phyloP scores from a whole-genome alignment of 2,888 invertebrate genomes.

The Acleris sparsana region DNA sequence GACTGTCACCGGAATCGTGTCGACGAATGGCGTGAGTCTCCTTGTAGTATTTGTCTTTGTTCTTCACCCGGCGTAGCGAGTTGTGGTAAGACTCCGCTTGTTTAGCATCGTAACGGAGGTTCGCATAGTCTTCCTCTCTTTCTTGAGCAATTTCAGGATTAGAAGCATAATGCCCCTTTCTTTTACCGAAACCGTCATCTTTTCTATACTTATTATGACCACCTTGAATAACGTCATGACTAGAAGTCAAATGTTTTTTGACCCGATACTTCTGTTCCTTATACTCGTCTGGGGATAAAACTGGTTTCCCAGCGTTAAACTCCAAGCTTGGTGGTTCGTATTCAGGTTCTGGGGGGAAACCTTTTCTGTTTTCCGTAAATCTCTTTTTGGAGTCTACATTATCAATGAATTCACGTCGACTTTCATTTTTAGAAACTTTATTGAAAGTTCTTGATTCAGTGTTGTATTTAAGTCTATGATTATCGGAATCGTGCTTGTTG shows the following conservation, averaged over 20 bases:
- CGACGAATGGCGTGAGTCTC: slow-evolving; percentile 68
- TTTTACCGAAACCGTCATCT: slow-evolving; percentile 72
- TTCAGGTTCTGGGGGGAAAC: slow-evolving; percentile 79
- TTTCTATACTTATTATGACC: slow-evolving; percentile 77
- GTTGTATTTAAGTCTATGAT: slow-evolving; percentile 71
- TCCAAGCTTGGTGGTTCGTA: slow-evolving; percentile 88
- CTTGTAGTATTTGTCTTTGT: slow-evolving; percentile 70
- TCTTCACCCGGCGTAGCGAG: slow-evolving; percentile 84
- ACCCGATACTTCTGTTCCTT: slow-evolving; percentile 79
- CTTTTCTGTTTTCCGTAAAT: slow-evolving; percentile 61
- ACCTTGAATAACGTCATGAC: slow-evolving; percentile 73
- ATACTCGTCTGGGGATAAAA: slow-evolving; percentile 85
- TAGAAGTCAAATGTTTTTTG: slow-evolving; percentile 74
- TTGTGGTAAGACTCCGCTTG: slow-evolving; percentile 82
- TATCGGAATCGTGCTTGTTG: slow-evolving; percentile 77
- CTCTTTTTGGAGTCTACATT: slow-evolving; percentile 57
- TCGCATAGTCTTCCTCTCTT: slow-evolving; percentile 76
- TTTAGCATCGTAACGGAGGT: slow-evolving; percentile 67
- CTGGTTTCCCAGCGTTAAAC: slow-evolving; percentile 79
- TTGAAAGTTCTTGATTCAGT: slow-evolving; percentile 69
- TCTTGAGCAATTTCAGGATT: slow-evolving; percentile 85
- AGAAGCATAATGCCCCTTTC: slow-evolving; percentile 83
- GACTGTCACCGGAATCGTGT: slow-evolving; percentile 78
- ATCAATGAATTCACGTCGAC: slow-evolving; percentile 69
- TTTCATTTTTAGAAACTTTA: slow-evolving; percentile 67